A percentile compares a stretch with the other conserved stretches of the same genome.
phyloP scores from a whole-genome alignment of 2,797 vertebrate genomes.

The Fundulus diaphanus region DNA sequence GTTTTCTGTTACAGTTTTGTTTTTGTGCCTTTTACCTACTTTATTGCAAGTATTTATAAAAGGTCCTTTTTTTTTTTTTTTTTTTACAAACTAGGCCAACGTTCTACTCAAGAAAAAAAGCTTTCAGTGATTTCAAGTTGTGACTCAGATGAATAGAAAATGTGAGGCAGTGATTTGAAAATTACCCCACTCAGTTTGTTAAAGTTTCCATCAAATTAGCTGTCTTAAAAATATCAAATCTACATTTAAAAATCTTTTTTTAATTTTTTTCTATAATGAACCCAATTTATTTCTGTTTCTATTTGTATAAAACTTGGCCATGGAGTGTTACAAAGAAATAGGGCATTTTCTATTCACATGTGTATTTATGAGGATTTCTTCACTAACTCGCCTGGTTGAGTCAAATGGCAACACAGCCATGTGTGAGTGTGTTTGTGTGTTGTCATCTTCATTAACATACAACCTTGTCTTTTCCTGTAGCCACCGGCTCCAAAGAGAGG shows the following conservation, averaged over 20 bases:
- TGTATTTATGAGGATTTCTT: conserved; percentile 20
- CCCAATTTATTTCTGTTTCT: background rate
- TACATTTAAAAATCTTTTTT: too few relatives aligned
- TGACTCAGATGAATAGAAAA: background rate
- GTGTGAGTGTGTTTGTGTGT: conserved; percentile 6
- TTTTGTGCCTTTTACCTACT: background rate
- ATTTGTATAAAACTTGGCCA: background rate
- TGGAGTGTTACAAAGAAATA: background rate
- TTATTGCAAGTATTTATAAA: background rate
- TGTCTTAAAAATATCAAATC: too few relatives aligned
- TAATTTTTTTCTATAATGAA: background rate
- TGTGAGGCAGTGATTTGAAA: background rate
- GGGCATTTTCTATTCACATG: background rate
- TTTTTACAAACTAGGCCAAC: background rate
- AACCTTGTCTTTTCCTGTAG: conserved; percentile 60
- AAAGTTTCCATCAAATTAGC: background rate
- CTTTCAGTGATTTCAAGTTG: background rate
- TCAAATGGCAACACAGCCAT: conserved; percentile 5
- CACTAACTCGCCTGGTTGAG: conserved; percentile 16
- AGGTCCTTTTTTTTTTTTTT: background rate
- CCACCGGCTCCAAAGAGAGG: conserved; percentile 18
- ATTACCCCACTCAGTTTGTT: background rate
- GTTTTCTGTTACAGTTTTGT: background rate
- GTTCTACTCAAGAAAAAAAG: too few relatives aligned
- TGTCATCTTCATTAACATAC: conserved; percentile 57